These are phyloP conservation scores for Agrochola litura DNA, from an alignment of 2,888 invertebrate genomes.

Conservation along the genomic window DNA sequence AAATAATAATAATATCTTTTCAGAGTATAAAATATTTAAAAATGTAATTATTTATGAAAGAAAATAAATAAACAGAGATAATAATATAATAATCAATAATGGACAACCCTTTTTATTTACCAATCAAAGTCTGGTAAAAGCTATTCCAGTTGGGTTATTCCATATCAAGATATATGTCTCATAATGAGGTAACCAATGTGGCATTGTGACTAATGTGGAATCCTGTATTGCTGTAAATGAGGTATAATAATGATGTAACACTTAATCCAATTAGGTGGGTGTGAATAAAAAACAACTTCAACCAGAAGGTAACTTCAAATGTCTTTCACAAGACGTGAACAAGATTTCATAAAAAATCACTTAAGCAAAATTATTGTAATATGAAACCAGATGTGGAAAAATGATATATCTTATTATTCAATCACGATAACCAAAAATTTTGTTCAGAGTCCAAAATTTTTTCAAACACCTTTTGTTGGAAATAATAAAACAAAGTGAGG, in stretches of 20 bases:
- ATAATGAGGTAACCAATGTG: slow-evolving; percentile 2
- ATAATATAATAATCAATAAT: background rate
- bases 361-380: background rate
- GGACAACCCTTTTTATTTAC: background rate
- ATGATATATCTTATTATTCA: background rate
- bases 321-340: background rate
- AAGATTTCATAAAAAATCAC: background rate
- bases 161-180: background rate
- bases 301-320: background rate
- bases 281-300: background rate
- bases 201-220: slow-evolving; percentile 7
- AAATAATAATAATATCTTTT: background rate
- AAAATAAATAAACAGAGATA: no score
- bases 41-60: no score
- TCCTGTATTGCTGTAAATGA: background rate
- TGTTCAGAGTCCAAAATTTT: background rate
- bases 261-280: background rate
- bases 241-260: slow-evolving; percentile 17
- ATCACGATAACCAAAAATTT: background rate
- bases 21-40: no score
- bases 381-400: background rate
- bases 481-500: background rate
- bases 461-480: background rate
- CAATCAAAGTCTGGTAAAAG: background rate
- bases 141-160: background rate